Evolutionary conservation across 1,140 invertebrate genomes (phyloP), one percentile per base, ranked within the genome.

Genomic region (Hycleus cichorii): DNA sequence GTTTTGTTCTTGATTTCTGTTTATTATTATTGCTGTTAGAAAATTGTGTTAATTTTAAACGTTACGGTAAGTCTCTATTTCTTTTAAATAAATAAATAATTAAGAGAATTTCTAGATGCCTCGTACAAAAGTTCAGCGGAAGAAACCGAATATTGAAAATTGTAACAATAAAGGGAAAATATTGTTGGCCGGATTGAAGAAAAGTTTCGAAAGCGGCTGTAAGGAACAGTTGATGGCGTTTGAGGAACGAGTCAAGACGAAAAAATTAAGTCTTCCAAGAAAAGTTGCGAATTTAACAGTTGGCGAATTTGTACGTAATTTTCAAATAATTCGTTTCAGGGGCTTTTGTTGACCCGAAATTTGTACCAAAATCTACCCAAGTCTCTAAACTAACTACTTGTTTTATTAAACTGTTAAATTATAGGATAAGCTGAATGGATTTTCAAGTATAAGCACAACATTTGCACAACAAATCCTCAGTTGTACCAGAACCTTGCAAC

Each of bases 31-130:
- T 18, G 18, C 18, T 18, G 18, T 18, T 18, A 18, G 18, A 18
- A 18, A 18, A 18, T 18, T 18, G 1, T 18, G 1, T 18, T 18
- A 18, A 18, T 18, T 18, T 18, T 18, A 18, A 18, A 18, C 18
- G 18, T 18, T 18, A 18, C 18, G 18, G 18, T 18, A 18, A 18
- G 18, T 18, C 18, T 18, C 18, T 18, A 18, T 18, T 18, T 18
- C 18, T 18, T 18, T 0, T 18, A 18, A 18, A 18, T 18, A 18
- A 18, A 18, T 18, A 18, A 18, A 18, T 18, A 18, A 18, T 18
- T 18, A 2, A 18, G 18, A 2, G 39, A 45, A 53, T n/a, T 53
- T 53, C 2, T 32, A 53, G 51, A 53, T 53, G 51, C 51, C 51
- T 43, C 51, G 51, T 18, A 53, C 51, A 18, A 18, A 18, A 18